These are phyloP conservation scores for Aphidius colemani DNA, from an alignment of 2,888 invertebrate genomes.

Conservation along the genomic window DNA sequence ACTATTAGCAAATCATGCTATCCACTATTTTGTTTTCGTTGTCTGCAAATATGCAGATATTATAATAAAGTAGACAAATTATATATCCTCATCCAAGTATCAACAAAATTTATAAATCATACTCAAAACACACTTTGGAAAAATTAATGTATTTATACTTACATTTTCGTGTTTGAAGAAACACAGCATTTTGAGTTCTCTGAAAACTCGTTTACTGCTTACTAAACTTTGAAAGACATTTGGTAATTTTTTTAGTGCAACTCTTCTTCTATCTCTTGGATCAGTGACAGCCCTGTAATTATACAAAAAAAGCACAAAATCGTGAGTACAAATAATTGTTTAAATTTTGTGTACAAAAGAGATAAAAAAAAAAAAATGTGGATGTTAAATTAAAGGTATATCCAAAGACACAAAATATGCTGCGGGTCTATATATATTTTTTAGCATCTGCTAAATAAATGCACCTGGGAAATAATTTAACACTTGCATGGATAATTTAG, in stretches of 20 bases:
- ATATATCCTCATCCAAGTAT: background rate
- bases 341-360: background rate
- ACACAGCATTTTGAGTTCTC: slow-evolving; percentile 98
- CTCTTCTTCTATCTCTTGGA: slow-evolving; percentile 96
- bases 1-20: too few relatives aligned
- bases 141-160: slow-evolving; percentile 62
- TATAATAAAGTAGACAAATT: too few relatives aligned
- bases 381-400: background rate
- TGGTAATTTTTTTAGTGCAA: slow-evolving; percentile 99
- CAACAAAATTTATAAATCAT: background rate
- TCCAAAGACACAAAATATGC: slow-evolving; percentile 12
- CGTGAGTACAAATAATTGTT: slow-evolving; percentile 1
- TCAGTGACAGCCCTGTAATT: slow-evolving; percentile 96
- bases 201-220: slow-evolving; percentile 97
- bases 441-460: slow-evolving; percentile 15
- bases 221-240: slow-evolving; percentile 99
- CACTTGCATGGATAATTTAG: slow-evolving; percentile 11
- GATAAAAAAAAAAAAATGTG: background rate
- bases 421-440: slow-evolving; percentile 21
- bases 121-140: too few relatives aligned
- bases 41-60: too few relatives aligned
- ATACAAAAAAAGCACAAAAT: slow-evolving; percentile 48
- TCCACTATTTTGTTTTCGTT: too few relatives aligned
- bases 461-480: slow-evolving; percentile 22
- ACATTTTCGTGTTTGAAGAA: slow-evolving; percentile 99